These are phyloP conservation scores for Nyctibius bracteatus DNA, from an alignment of 2,113 vertebrate genomes.

Conservation along the genomic window DNA sequence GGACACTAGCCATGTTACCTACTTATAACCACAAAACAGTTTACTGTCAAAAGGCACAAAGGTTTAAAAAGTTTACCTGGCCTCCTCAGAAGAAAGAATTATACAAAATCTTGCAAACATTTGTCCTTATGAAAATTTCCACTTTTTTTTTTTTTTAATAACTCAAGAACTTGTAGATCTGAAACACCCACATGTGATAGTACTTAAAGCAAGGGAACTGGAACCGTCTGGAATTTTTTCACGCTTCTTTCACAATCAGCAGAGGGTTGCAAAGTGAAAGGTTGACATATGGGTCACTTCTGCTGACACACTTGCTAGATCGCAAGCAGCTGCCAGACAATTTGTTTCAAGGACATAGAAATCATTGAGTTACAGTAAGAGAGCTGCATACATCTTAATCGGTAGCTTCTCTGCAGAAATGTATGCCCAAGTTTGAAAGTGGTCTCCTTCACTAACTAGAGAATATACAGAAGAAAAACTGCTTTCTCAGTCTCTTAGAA, in stretches of 20 bases:
- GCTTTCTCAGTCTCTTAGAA: background rate
- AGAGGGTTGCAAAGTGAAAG: background rate
- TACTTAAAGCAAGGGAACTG: background rate
- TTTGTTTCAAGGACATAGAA: background rate
- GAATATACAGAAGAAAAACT: background rate
- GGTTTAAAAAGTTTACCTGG: background rate
- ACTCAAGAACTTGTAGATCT: background rate
- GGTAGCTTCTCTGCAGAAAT: background rate
- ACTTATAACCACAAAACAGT: background rate
- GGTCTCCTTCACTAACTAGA: background rate
- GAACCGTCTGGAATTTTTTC: background rate
- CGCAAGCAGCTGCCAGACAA: background rate
- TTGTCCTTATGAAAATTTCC: background rate
- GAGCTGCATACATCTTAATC: background rate
- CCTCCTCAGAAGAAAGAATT: background rate
- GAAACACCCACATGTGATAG: background rate
- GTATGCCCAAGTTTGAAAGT: background rate
- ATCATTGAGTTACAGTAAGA: background rate
- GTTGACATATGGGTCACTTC: background rate
- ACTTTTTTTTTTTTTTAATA: background rate
- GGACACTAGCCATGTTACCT: background rate
- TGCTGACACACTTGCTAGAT: background rate
- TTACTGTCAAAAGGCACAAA: background rate
- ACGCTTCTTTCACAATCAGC: background rate
- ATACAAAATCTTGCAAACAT: background rate